Evolutionary conservation across 2,113 vertebrate species (phyloP), one percentile per base, ranked within the genome.

Genomic region (Rynchops niger): DNA sequence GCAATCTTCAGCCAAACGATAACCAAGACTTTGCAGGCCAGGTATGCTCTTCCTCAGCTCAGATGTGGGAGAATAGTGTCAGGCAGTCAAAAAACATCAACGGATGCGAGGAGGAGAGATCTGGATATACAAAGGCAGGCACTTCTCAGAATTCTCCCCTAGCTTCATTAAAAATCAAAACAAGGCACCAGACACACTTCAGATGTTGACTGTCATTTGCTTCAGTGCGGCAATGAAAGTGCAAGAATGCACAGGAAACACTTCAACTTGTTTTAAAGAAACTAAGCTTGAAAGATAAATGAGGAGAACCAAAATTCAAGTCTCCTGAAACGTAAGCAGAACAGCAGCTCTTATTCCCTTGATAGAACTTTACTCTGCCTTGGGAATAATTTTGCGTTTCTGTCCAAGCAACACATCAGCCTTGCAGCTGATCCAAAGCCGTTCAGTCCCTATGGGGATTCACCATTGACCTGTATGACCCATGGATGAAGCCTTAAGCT

Each of bases 241-340:
- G 34, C 61, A 89, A 89, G 62, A 92, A 94, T 47, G 12, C 34
- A 36, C 19, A 88, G 34, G 66, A 36, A 81, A 42, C 67, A 38
- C 45, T 71, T 86, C 70, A 65, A 43, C 29, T 76, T 84, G 40
- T 69, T 97, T 95, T 38, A 84, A 94, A 96, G 47, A 42, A 90
- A 82, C 11, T 40, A 76, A 86, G 59, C 15, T 80, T 96, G n/a
- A 88, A 74, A 88, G 50, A 85, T 29, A 95, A 97, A 95, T 18
- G 38, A 97, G 96, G 81, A 78, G 93, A 97, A 88, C 15, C 55
- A 95, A 83, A 96, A 95, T 56, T 87, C 69, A 92, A 70, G 86
- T 73, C 49, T 26, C 47, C 62, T 88, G 53, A 77, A 85, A 67
- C 26, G 27, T 79, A 93, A 96, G 56, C 38, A 91, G 40, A 94